Evolutionary conservation across 2,797 vertebrate species (phyloP).

Genomic region (Brachyrhaphis roseni): DNA sequence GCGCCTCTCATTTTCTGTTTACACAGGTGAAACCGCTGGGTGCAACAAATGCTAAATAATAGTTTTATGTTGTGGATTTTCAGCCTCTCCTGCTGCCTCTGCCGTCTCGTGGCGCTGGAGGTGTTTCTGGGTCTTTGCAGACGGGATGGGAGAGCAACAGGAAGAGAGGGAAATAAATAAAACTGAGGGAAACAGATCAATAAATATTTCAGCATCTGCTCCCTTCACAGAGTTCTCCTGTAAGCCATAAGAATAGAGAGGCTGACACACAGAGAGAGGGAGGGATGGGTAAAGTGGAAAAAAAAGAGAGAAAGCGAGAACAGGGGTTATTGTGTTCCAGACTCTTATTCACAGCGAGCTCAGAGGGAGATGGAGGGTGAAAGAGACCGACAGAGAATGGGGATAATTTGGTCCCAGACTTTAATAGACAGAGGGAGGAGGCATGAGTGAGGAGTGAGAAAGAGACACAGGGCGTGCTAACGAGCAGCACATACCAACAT

Average conservation of each 20-base stretch:
- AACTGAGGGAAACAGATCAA: slow-evolving; percentile 83
- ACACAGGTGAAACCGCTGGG: slow-evolving; percentile 66
- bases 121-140: slow-evolving; percentile 56
- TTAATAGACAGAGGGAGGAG: slow-evolving; percentile 68
- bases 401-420: slow-evolving; percentile 71
- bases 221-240: slow-evolving; percentile 74
- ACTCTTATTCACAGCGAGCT: slow-evolving; percentile 62
- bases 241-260: slow-evolving; percentile 66
- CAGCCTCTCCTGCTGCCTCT: slow-evolving; percentile 49
- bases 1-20: slow-evolving; percentile 61
- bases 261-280: slow-evolving; percentile 22
- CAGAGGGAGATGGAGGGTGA: slow-evolving; percentile 57
- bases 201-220: slow-evolving; percentile 86
- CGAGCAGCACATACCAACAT: slow-evolving; percentile 70
- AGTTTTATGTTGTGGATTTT: slow-evolving; percentile 66
- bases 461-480: slow-evolving; percentile 66
- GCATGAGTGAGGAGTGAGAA: slow-evolving; percentile 66
- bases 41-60: slow-evolving; percentile 72
- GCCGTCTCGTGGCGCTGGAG: slow-evolving; percentile 62
- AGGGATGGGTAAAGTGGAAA: slow-evolving; percentile 46
- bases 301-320: slow-evolving; percentile 41
- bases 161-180: slow-evolving; percentile 78
- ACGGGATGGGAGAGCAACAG: slow-evolving; percentile 45
- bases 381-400: slow-evolving; percentile 61
- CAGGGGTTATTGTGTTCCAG: slow-evolving; percentile 73